A percentile compares a stretch with the other conserved stretches of the same genome.
phyloP scores from a whole-genome alignment of 2,113 vertebrate species.

The Nothobranchius kuhntae region DNA sequence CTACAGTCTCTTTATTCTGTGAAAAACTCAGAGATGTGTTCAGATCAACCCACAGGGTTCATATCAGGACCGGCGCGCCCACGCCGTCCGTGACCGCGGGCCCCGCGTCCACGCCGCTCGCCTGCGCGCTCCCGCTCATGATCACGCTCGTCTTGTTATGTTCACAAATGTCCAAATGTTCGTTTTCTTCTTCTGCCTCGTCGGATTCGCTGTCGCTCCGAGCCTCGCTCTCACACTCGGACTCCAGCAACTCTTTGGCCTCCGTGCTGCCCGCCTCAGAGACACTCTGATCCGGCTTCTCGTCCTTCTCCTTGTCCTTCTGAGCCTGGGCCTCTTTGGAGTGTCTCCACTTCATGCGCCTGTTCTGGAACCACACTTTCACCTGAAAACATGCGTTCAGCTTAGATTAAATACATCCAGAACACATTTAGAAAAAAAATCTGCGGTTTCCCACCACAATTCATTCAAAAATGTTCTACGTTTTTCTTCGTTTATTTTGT shows the following conservation, averaged over 20 bases:
- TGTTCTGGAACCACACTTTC: conserved; percentile 98
- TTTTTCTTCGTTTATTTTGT: too few species aligned
- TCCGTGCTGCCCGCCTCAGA: conserved; percentile 69
- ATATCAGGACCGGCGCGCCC: conserved; percentile 67
- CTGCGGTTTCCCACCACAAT: too few species aligned
- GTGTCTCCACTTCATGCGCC: conserved; percentile 97
- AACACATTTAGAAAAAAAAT: too few species aligned
- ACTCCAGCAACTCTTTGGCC: conserved; percentile 81
- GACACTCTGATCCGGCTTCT: conserved; percentile 78
- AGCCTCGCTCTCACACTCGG: conserved; percentile 89
- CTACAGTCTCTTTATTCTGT: not conserved
- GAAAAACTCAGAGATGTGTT: too few species aligned
- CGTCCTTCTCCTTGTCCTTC: conserved; percentile 92
- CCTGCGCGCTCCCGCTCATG: conserved; percentile 75
- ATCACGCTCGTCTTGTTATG: conserved; percentile 83
- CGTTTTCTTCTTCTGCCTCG: conserved; percentile 82
- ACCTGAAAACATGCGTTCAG: conserved; percentile 75
- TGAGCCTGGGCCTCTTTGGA: conserved; percentile 97
- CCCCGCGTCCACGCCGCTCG: conserved; percentile 43
- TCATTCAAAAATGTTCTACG: too few species aligned
- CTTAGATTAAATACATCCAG: too few species aligned
- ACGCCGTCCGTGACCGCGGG: conserved; percentile 59
- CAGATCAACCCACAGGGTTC: conserved; percentile 19
- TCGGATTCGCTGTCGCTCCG: conserved; percentile 91
- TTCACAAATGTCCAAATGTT: conserved; percentile 84